Percentiles rank a stretch among this genome's conserved stretches.
Evolutionary conservation across 2,113 vertebrate species (phyloP).

Genomic region (Podilymbus podiceps): DNA sequence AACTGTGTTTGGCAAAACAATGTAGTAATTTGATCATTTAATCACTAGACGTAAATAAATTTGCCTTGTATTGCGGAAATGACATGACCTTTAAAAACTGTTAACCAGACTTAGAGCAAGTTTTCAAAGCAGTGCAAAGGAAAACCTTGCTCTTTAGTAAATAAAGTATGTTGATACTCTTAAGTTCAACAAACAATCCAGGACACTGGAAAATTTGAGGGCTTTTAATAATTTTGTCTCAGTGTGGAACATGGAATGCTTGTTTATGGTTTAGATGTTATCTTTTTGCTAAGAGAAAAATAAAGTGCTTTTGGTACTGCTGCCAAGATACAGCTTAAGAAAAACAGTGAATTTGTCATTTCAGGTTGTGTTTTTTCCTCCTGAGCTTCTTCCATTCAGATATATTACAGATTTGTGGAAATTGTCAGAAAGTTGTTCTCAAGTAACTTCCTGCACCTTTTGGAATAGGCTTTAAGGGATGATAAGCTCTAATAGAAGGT

Average conservation of each 20-base stretch:
- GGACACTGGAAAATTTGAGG: neutral
- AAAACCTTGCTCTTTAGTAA: neutral
- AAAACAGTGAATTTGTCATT: neutral
- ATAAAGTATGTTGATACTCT: neutral
- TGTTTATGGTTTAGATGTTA: neutral
- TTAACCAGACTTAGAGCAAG: neutral
- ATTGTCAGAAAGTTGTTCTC: neutral
- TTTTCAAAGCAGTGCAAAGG: neutral
- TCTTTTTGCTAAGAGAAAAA: neutral
- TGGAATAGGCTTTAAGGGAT: neutral
- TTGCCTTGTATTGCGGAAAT: rapidly evolving
- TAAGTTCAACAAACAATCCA: neutral
- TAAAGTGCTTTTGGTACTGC: neutral
- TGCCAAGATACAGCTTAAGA: neutral
- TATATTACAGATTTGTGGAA: neutral
- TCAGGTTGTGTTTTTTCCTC: neutral
- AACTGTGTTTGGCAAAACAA: neutral
- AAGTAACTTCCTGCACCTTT: neutral
- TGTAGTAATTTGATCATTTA: neutral
- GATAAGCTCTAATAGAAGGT: neutral
- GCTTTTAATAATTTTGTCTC: neutral
- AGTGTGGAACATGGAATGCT: neutral
- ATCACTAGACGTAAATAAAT: neutral
- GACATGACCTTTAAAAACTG: neutral
- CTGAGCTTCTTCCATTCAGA: neutral